Base-by-base conservation (phyloP, 2,888 invertebrate genomes). In the Ophion ellenae region DNA sequence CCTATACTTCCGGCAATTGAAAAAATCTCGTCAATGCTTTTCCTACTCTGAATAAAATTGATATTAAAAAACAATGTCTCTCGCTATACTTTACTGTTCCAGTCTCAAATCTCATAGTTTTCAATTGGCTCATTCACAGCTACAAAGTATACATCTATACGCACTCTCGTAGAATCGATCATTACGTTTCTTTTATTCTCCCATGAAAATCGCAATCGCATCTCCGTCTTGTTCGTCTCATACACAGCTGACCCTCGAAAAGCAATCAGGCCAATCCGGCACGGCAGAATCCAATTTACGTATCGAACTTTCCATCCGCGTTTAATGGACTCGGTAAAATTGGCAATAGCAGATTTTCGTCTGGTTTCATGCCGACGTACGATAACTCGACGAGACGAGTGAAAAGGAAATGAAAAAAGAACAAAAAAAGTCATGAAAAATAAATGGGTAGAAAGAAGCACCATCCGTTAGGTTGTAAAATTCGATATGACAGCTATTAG, bases 211-310 rank as follows among this genome's bases (percentile, higher is more conserved):
- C n/a, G 36, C 17, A 66, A 67, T 64, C 11, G 32, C 2, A 47
- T 28, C n/a, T 53, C 32, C 64, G 45, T 47, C 47, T n/a, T 47
- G 28, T 20, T 47, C 47, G 47, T 47, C 47, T 47, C 47, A 17
- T 47, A 14, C 47, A 47, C 14, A 47, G 47, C 47, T 47, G 47
- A 71, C 59, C 76, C 66, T 71, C 70, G 85, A 82, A 79, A 83
- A 77, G 85, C 85, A 85, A 85, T 85, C 82, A 77, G 80, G 82
- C 74, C 45, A 36, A 59, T 32, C 28, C 67, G n/a, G 36, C 47
- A 59, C 74, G 66, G 67, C 63, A 67, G 73, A 81, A 81, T 47
- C 61, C 83, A 79, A 85, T 85, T 85, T 63, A 67, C 77, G n/a
- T 61, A 80, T 80, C 73, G 85, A 70, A 77, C 80, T 83, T 85